Evolutionary conservation across 2,797 vertebrate species (phyloP).

Genomic region (Oreochromis grahami): DNA sequence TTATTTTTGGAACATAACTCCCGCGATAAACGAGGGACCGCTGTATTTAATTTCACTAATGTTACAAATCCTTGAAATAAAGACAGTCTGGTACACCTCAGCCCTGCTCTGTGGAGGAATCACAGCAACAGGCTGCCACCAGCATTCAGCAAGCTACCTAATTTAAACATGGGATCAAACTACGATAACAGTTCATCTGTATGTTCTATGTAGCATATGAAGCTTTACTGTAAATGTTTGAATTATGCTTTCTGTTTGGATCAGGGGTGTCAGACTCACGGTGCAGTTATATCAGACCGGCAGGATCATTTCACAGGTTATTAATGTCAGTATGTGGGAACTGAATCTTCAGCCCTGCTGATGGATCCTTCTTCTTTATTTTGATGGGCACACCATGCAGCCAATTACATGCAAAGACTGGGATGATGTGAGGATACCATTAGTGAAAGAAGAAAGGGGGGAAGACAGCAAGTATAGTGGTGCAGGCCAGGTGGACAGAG

Average conservation of each 20-base stretch:
- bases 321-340: background rate
- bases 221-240: background rate
- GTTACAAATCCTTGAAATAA: background rate
- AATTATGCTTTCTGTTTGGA: background rate
- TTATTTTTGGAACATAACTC: background rate
- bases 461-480: background rate
- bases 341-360: background rate
- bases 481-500: background rate
- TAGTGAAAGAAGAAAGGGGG: background rate
- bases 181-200: background rate
- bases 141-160: background rate
- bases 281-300: background rate
- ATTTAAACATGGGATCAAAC: background rate
- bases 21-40: fast-evolving
- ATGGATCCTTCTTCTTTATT: background rate
- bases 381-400: background rate
- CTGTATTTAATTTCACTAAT: background rate
- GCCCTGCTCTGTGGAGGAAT: background rate
- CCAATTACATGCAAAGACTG: background rate
- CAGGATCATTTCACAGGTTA: background rate
- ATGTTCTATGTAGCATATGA: background rate
- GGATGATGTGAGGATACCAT: background rate
- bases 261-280: background rate
- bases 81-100: background rate
- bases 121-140: background rate